phyloP scores from a whole-genome alignment of 1,140 invertebrate species.

The Plutomurus gul region DNA sequence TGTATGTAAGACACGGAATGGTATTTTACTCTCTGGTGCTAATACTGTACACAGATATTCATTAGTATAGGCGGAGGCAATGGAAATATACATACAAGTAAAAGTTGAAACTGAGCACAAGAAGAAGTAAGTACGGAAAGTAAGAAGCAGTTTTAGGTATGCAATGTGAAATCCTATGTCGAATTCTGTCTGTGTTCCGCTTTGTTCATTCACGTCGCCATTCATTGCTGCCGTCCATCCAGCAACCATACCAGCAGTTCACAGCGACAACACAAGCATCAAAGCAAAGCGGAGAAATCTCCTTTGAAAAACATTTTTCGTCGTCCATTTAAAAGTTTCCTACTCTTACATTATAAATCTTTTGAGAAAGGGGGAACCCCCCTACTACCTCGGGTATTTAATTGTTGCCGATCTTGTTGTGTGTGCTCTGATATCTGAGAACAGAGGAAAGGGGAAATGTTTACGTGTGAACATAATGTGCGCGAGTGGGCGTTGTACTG shows the following conservation, averaged over 20 bases:
- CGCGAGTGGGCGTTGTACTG: slow-evolving; percentile 17
- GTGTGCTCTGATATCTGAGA: background rate
- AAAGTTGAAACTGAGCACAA: background rate
- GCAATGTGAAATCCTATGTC: slow-evolving; percentile 2
- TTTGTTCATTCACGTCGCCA: slow-evolving; percentile 25
- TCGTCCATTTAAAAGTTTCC: too few species aligned
- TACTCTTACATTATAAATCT: too few species aligned
- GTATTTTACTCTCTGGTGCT: too few species aligned
- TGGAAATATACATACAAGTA: background rate
- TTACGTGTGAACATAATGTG: slow-evolving; percentile 1
- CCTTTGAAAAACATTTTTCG: too few species aligned
- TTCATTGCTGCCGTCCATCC: slow-evolving; percentile 1
- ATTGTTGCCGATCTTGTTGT: too few species aligned
- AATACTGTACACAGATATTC: background rate
- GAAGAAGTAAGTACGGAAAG: background rate
- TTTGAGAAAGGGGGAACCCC: too few species aligned
- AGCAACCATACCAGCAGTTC: background rate
- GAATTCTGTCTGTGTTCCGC: slow-evolving; percentile 7
- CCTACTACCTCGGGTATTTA: too few species aligned
- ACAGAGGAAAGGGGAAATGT: background rate
- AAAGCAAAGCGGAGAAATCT: background rate
- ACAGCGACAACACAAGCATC: background rate
- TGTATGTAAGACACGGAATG: too few species aligned
- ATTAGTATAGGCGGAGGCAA: background rate
- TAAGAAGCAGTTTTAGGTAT: background rate